A percentile compares a stretch with the other conserved stretches of the same genome.
Evolutionary conservation across 2,797 vertebrate genomes (phyloP).

Genomic region (Coendou prehensilis): DNA sequence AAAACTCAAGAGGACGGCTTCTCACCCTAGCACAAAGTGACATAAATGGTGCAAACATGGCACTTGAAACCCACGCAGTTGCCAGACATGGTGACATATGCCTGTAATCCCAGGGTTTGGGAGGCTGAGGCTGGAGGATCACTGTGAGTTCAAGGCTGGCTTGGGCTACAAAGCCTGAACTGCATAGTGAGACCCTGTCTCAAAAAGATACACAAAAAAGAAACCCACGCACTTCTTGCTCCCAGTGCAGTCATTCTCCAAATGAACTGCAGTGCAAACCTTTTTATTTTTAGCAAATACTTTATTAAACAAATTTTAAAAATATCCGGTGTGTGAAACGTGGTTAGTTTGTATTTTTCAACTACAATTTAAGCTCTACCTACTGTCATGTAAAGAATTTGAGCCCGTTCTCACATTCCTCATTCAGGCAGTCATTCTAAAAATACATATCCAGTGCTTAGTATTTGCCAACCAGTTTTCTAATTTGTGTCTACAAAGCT

Average conservation of each 20-base stretch:
- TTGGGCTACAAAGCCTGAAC: too few species aligned
- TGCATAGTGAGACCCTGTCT: too few species aligned
- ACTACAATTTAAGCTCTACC: not conserved
- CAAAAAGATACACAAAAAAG: too few species aligned
- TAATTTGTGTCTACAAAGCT: not conserved
- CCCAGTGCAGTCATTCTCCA: accelerated
- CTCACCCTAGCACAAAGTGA: not conserved
- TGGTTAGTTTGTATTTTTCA: not conserved
- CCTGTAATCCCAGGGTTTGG: too few species aligned
- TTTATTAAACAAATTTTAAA: not conserved
- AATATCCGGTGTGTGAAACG: not conserved
- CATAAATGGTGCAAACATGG: too few species aligned
- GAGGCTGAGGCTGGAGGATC: too few species aligned
- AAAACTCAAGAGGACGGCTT: not conserved
- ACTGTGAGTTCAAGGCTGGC: too few species aligned
- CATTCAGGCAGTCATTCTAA: not conserved
- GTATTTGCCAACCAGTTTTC: not conserved
- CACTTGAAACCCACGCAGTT: not conserved
- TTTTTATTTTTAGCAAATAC: not conserved
- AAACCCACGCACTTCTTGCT: not conserved
- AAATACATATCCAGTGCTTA: not conserved
- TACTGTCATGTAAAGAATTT: not conserved
- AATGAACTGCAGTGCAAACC: not conserved
- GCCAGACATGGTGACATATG: too few species aligned
- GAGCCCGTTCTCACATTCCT: not conserved